Percentiles rank a stretch among this genome's conserved stretches.
These are phyloP conservation scores for Piprites chloris DNA, from an alignment of 2,113 vertebrate species.

Conservation along the genomic window DNA sequence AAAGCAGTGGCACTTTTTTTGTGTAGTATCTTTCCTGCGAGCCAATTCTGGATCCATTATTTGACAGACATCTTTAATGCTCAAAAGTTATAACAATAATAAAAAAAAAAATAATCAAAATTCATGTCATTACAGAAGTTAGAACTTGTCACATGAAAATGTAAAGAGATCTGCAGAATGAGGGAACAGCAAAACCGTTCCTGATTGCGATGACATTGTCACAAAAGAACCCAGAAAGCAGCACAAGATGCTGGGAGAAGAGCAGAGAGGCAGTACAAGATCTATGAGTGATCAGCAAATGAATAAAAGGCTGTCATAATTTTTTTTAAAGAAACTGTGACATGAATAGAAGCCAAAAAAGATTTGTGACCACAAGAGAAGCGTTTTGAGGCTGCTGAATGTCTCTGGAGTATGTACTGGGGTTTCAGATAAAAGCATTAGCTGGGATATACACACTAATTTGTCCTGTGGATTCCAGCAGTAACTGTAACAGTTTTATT, in stretches of 20 bases:
- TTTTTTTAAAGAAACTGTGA: not conserved
- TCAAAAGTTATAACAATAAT: not conserved
- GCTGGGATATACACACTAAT: not conserved
- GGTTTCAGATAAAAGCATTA: not conserved
- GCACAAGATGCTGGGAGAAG: not conserved
- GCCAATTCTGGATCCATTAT: not conserved
- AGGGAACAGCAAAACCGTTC: not conserved
- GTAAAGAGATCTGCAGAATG: not conserved
- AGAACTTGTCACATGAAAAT: not conserved
- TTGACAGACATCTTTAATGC: not conserved
- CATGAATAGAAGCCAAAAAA: not conserved
- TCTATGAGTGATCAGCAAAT: not conserved
- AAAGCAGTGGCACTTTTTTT: not conserved
- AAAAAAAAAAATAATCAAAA: not conserved
- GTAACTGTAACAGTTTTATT: not conserved
- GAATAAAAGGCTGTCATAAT: not conserved
- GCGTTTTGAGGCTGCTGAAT: not conserved
- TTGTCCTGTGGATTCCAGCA: not conserved
- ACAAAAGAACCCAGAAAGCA: not conserved
- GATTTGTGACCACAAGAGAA: not conserved
- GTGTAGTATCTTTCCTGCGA: not conserved
- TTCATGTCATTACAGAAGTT: not conserved
- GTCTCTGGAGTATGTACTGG: not conserved
- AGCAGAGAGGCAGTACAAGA: not conserved
- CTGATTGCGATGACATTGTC: fast-evolving